Evolutionary conservation across 2,888 invertebrate species (phyloP).

Genomic region (Cataglyphis rosenhaueri): DNA sequence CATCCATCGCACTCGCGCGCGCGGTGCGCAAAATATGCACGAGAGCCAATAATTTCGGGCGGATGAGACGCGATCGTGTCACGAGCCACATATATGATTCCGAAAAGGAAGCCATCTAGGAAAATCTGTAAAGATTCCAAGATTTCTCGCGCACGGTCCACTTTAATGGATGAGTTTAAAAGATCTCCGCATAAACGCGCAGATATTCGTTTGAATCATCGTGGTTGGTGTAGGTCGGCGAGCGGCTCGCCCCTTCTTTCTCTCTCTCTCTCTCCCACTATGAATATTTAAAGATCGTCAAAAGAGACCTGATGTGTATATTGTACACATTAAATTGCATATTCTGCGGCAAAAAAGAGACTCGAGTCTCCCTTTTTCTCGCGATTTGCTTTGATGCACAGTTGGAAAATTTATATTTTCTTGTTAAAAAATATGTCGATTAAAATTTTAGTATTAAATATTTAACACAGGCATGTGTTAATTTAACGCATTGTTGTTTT

Average conservation of each 20-base stretch:
- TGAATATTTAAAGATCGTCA: conserved; percentile 31
- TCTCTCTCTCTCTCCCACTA: background rate
- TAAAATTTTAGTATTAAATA: too few relatives aligned
- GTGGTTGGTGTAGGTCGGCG: conserved; percentile 74
- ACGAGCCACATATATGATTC: conserved; percentile 38
- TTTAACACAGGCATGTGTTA: too few relatives aligned
- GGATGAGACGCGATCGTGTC: conserved; percentile 35
- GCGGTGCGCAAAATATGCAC: background rate
- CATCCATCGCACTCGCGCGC: background rate
- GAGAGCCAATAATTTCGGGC: conserved; percentile 41
- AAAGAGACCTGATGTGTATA: background rate
- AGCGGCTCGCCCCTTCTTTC: conserved; percentile 15
- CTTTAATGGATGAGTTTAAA: conserved; percentile 58
- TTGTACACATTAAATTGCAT: background rate
- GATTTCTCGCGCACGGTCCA: conserved; percentile 25
- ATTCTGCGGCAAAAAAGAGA: background rate
- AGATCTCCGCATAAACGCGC: conserved; percentile 52
- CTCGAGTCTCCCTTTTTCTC: conserved; percentile 5
- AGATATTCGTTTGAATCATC: conserved; percentile 64
- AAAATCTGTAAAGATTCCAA: conserved; percentile 2
- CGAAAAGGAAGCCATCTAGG: conserved; percentile 40
- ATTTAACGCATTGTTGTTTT: too few relatives aligned
- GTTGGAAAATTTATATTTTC: too few relatives aligned
- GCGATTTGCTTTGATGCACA: background rate
- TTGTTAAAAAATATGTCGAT: too few relatives aligned